Conservation (phyloP, 2,888 invertebrate genomes). For the Drosophila kanekoi region DNA sequence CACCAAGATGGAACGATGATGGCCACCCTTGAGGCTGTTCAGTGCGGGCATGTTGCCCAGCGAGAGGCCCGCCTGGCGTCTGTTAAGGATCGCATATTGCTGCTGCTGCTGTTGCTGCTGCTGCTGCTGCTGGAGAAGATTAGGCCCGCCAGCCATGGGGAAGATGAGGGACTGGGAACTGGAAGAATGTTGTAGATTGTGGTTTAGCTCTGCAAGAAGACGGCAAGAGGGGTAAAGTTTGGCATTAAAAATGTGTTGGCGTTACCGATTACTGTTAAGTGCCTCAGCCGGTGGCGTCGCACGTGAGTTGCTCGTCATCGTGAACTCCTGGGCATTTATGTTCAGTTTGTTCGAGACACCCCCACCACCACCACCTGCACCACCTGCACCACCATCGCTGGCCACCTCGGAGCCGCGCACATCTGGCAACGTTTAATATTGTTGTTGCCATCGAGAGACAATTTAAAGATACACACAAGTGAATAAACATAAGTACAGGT, state of each 20-base stretch:
- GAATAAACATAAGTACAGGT: slow-evolving; percentile 22
- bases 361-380: slow-evolving; percentile 84
- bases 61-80: slow-evolving; percentile 85
- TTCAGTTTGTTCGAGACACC: slow-evolving; percentile 89
- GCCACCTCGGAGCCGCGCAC: slow-evolving; percentile 70
- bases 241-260: slow-evolving; percentile 72
- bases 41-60: slow-evolving; percentile 78
- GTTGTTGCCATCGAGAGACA: slow-evolving; percentile 16
- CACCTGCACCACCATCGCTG: slow-evolving; percentile 33
- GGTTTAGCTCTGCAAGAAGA: slow-evolving; percentile 85
- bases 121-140: slow-evolving; percentile 85
- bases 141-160: slow-evolving; percentile 62
- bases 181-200: slow-evolving; percentile 85
- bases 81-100: slow-evolving; percentile 79
- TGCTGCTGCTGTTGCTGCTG: slow-evolving; percentile 84
- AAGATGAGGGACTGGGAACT: slow-evolving; percentile 84
- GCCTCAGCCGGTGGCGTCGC: slow-evolving; percentile 73
- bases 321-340: slow-evolving; percentile 96
- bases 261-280: slow-evolving; percentile 80
- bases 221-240: slow-evolving; percentile 68
- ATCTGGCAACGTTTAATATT: slow-evolving; percentile 59
- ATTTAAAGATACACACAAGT: slow-evolving; percentile 36
- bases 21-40: slow-evolving; percentile 60
- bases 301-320: slow-evolving; percentile 86
- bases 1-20: slow-evolving; percentile 83